Base-by-base conservation (phyloP, 2,113 vertebrate species). In the Hippolais icterina region DNA sequence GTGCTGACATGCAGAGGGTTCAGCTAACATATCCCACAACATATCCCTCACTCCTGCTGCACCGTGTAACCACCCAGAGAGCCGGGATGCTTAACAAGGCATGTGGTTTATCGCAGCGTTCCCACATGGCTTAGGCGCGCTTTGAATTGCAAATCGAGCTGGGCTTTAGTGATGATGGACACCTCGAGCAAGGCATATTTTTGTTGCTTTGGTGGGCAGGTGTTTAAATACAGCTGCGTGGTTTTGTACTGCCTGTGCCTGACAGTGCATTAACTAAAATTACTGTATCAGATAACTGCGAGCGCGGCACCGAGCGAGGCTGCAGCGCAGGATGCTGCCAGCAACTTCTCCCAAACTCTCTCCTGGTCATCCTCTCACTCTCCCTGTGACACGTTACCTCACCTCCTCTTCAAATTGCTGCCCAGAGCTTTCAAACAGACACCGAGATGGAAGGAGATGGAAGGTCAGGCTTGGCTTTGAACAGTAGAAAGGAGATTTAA, bases 221-320 rank as follows among this genome's bases (percentile, higher is more conserved):
- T 89, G 78, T 87, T 97, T 71, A 87, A 93, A 64, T 87, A 59
- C 92, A 94, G 95, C 90, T 87, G 90, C 82, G 18, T 89, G 95
- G 13, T 77, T 93, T 63, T 47, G 78, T 84, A n/a, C 84, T 87
- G 84, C 92, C 27, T 78, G 87, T 90, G 81, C 96, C 91, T 81
- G 90, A 59, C 71, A 44, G 72, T 16, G 72, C 80, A 71, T 81
- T 87, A 28, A 37, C 84, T 94, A 68, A 83, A 89, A 89, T 87
- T 70, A 81, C 80, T 2, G 10, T 47, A 44, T 89, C 80, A 3
- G 80, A 44, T 65, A 60, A n/a, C 84, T 27, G 90, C 46, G n/a
- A 11, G 17, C 29, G 41, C 1, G 12, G 74, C 59, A 11, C 0
- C 8, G 44, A 29, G 24, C 2, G 3, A 5, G 24, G 4, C 54